Conservation (phyloP, 1,140 invertebrate genomes). For the Eulimnadia texana region DNA sequence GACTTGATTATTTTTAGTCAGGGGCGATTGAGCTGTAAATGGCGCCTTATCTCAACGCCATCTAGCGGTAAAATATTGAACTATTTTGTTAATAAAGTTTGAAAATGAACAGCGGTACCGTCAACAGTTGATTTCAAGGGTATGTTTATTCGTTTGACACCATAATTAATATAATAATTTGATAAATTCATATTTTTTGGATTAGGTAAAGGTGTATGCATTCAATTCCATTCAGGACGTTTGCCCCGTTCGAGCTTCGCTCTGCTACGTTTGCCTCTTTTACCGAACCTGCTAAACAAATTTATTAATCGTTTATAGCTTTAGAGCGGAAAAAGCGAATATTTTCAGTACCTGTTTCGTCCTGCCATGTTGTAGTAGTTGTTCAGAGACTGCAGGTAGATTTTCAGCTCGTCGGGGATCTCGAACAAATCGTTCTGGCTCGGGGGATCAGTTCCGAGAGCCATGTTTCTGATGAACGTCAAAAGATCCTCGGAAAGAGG, state of each 20-base stretch:
- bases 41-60: background rate
- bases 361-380: constrained; percentile 15
- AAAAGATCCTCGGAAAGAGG: background rate
- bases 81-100: background rate
- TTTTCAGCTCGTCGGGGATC: constrained; percentile 10
- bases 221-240: background rate
- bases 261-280: background rate
- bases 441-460: too few species aligned
- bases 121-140: background rate
- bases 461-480: too few species aligned
- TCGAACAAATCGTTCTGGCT: constrained; percentile 9
- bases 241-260: background rate
- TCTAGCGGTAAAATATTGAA: background rate
- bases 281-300: background rate
- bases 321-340: background rate
- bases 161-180: background rate
- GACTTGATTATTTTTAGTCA: background rate
- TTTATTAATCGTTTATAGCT: background rate
- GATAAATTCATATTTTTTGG: background rate
- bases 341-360: constrained; percentile 10
- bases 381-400: constrained; percentile 13
- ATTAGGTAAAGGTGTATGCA: background rate
- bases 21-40: background rate
- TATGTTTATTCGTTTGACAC: background rate
- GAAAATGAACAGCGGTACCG: background rate